Evolutionary conservation across 2,888 invertebrate genomes (phyloP), one percentile per base, ranked within the genome.

Genomic region (Cenopis cana): DNA sequence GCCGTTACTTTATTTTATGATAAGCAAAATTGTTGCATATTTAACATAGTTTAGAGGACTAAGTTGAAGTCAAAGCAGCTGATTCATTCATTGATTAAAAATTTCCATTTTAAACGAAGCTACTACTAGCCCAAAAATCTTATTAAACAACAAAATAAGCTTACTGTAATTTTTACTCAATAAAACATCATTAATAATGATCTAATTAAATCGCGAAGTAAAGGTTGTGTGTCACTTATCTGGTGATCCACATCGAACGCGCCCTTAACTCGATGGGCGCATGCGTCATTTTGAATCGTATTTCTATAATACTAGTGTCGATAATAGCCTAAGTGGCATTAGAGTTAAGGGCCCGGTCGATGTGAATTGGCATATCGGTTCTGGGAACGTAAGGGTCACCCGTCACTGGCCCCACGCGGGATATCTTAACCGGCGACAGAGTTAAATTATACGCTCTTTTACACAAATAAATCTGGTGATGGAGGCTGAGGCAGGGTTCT

Each of bases 391-490:
- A 76, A 66, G 70, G 70, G 59, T 60, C 54, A 41, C 46, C 62
- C 74, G 76, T 76, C 79, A 77, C 74, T 67, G 79, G 83, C 86
- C 87, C 86, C 87, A 87, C 88, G 86, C 86, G 79, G 81, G 86
- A 88, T 89, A 90, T 89, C 89, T 87, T 86, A 84, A 88, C 87
- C 83, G 79, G 79, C 78, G 81, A 84, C 84, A 79, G 85, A 77
- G 78, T 78, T 89, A 85, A 91, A 91, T 91, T 91, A 91, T 90
- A 91, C 91, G 91, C 86, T 88, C 77, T 74, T 82, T 79, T 79
- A 79, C 46, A 82, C 82, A 84, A 85, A 85, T 82, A 83, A 82
- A 82, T 77, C 74, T 76, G 66, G 69, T 61, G 33, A 68, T 57
- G 49, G 72, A 73, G 61, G 74, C 56, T 65, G 55, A 54, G 54